These are phyloP conservation scores for Drosophila dives DNA, from an alignment of 2,888 invertebrate genomes.

Conservation along the genomic window DNA sequence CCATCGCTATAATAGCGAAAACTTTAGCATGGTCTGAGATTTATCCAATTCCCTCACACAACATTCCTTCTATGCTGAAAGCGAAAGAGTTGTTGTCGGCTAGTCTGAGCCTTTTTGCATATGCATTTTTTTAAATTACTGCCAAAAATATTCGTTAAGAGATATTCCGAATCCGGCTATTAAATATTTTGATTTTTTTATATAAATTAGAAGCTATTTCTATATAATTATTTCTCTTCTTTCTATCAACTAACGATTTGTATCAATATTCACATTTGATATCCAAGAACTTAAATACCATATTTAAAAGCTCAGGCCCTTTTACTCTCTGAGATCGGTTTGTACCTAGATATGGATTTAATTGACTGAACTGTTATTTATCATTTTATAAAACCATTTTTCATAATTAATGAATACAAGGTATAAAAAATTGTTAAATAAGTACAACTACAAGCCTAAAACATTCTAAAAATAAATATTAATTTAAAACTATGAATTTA, in stretches of 20 bases:
- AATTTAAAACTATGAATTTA: background rate
- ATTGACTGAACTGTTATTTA: background rate
- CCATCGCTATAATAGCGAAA: background rate
- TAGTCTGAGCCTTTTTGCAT: background rate
- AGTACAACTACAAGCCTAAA: background rate
- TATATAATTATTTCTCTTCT: background rate
- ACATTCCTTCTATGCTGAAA: conserved; percentile 29
- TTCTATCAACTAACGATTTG: background rate
- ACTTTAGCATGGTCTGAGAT: conserved; percentile 16
- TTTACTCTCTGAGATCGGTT: background rate
- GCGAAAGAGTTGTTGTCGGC: conserved; percentile 1
- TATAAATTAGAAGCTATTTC: background rate
- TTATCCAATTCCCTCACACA: background rate
- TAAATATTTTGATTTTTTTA: background rate
- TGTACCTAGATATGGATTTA: background rate
- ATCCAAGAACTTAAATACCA: background rate
- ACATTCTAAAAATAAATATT: background rate
- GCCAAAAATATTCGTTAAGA: background rate
- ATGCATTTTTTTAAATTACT: background rate
- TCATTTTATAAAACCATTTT: background rate
- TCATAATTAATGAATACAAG: background rate
- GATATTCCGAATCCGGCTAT: background rate
- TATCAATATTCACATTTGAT: background rate
- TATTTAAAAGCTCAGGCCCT: background rate
- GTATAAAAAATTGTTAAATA: background rate